Evolutionary conservation across 1,140 invertebrate genomes (phyloP), one percentile per base, ranked within the genome.

Genomic region (Drosophila teissieri): DNA sequence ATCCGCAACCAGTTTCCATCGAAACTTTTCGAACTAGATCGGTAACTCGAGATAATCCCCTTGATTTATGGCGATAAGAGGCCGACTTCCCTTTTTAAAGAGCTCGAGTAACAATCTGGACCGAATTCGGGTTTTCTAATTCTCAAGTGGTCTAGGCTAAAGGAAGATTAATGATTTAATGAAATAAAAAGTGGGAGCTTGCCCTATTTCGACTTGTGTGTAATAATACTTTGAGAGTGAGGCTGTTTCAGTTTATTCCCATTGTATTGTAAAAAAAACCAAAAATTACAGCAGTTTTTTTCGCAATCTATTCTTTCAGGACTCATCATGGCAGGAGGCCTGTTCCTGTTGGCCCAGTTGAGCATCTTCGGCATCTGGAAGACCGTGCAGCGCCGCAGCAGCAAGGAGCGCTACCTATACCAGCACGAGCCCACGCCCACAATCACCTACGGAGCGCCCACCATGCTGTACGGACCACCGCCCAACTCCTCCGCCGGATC

Each of bases 341-440:
- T 91, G 8, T 92, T 92, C 62, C 55, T 92, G 36, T 73, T 92
- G 17, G 91, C 91, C 44, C 91, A 92, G 68, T 44, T 92, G n/a
- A 90, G 82, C 46, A 91, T 92, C 40, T 90, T 90, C 68, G 89
- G 83, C 51, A 88, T 92, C 53, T 92, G 91, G 91, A 92, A 91
- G 69, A 91, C 90, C n/a, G 90, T 91, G 19, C 96, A 80, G 96
- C 96, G 92, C 94, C 96, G 92, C 97, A 96, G 95, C 95, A 96
- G 92, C 94, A 96, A 83, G 94, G 96, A 92, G 51, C 85, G 90
- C 34, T 90, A 91, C 58, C 70, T 92, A 4, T 92, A 92, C 31
- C 90, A 92, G 42, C 83, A 91, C 48, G 90, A 91, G 6, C 81
- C 86, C 34, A 81, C 91, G 46, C 75, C 81, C 34, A 81, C 80